Evolutionary conservation across 2,113 vertebrate genomes (phyloP).

Genomic region (Crocuta crocuta): DNA sequence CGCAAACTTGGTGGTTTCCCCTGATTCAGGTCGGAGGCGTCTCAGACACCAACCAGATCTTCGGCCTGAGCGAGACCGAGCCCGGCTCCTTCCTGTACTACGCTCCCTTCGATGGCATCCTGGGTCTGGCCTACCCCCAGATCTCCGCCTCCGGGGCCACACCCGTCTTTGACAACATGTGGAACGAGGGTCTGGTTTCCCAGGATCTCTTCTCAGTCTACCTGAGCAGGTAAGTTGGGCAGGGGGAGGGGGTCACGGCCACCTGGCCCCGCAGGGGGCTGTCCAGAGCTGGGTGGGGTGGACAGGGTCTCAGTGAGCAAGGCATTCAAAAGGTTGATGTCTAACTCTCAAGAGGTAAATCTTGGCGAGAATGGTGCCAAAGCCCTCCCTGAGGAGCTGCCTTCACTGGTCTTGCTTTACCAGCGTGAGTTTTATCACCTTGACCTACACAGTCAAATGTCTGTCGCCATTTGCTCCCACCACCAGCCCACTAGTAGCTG

Average conservation of each 20-base stretch:
- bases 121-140: slow-evolving; percentile 84
- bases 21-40: slow-evolving; percentile 76
- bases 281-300: background rate
- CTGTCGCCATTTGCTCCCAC: background rate
- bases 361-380: rapidly evolving
- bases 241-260: background rate
- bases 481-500: rapidly evolving
- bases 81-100: slow-evolving; percentile 76
- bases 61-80: slow-evolving; percentile 77
- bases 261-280: background rate
- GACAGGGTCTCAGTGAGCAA: background rate
- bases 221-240: slow-evolving; percentile 76
- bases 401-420: background rate
- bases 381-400: rapidly evolving
- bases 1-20: rapidly evolving
- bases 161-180: slow-evolving; percentile 83
- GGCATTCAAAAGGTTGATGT: background rate
- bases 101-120: slow-evolving; percentile 82
- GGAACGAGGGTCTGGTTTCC: slow-evolving; percentile 78
- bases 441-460: too few relatives aligned
- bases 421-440: rapidly evolving
- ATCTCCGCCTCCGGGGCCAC: slow-evolving; percentile 74
- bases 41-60: slow-evolving; percentile 79
- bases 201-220: slow-evolving; percentile 84
- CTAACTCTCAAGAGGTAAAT: background rate